Conservation (phyloP, 2,888 invertebrate species). For the Dinocampus coccinellae region DNA sequence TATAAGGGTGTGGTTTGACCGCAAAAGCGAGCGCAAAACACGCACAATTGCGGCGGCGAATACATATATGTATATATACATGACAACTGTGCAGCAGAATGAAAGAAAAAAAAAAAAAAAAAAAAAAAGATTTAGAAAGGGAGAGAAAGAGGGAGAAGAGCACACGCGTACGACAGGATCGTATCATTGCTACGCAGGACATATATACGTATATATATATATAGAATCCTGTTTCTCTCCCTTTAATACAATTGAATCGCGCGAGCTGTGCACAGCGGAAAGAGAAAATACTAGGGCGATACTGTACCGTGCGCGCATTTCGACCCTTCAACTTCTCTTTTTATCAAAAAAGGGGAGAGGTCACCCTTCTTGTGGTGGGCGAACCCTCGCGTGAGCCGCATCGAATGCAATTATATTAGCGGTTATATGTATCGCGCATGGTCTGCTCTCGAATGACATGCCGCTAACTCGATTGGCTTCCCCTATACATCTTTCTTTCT, state of each 20-base stretch:
- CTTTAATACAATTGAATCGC: constrained; percentile 28
- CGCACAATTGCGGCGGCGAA: constrained; percentile 21
- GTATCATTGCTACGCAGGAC: background rate
- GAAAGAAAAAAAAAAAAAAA: background rate
- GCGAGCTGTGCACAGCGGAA: constrained; percentile 10
- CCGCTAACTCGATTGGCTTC: constrained; percentile 49
- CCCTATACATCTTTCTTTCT: constrained; percentile 17
- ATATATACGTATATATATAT: constrained; percentile 8
- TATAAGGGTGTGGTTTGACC: constrained; percentile 26
- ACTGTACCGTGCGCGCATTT: constrained; percentile 38
- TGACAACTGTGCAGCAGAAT: background rate
- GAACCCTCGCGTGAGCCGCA: constrained; percentile 37
- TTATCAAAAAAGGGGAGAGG: constrained; percentile 23
- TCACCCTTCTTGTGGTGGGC: constrained; percentile 27
- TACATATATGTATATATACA: too few species aligned
- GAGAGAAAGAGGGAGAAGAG: constrained; percentile 18
- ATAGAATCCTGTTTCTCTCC: background rate
- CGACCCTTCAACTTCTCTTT: constrained; percentile 34
- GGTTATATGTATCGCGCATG: constrained; percentile 39
- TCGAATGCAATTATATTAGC: constrained; percentile 38
- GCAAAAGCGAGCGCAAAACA: constrained; percentile 16
- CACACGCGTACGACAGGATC: constrained; percentile 16
- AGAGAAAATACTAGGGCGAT: background rate
- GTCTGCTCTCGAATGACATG: constrained; percentile 43
- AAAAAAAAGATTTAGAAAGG: background rate